A percentile compares a stretch with the other conserved stretches of the same genome.
phyloP scores from a whole-genome alignment of 2,797 vertebrate species.

The Loris lydekkerianus region DNA sequence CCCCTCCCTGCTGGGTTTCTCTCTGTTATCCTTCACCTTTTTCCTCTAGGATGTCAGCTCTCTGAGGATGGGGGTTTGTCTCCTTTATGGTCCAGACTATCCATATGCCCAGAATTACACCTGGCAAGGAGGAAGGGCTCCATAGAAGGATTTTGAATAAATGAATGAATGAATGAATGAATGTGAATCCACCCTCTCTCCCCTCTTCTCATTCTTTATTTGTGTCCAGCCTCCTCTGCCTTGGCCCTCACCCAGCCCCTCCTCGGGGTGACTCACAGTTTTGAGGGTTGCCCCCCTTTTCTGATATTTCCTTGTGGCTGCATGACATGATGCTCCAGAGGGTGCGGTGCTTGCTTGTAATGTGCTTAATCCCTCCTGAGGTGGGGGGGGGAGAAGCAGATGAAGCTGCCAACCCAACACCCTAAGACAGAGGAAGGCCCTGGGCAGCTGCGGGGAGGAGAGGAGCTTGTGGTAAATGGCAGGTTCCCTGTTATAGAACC shows the following conservation, averaged over 20 bases:
- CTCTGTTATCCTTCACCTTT: no score
- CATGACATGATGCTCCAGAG: not conserved
- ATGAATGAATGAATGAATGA: not conserved
- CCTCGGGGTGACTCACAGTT: not conserved
- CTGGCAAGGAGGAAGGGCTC: not conserved
- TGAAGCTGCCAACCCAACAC: not conserved
- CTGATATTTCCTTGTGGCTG: not conserved
- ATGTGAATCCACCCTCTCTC: not conserved
- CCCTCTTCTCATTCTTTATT: not conserved
- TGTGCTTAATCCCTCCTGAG: conserved; percentile 43
- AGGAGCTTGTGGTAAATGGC: not conserved
- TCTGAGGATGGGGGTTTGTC: not conserved
- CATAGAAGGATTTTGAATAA: not conserved
- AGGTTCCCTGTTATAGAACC: conserved; percentile 38
- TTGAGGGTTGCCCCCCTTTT: not conserved
- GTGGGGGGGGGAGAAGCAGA: not conserved
- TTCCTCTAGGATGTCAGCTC: not conserved
- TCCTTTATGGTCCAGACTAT: not conserved
- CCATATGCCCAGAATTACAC: not conserved
- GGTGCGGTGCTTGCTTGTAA: conserved; percentile 46
- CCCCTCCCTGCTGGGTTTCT: not conserved
- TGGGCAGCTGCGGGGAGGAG: not conserved
- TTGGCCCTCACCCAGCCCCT: accelerated
- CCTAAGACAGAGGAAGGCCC: not conserved
- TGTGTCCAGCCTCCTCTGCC: not conserved